phyloP scores from a whole-genome alignment of 2,797 vertebrate species.

The Numenius phaeopus region DNA sequence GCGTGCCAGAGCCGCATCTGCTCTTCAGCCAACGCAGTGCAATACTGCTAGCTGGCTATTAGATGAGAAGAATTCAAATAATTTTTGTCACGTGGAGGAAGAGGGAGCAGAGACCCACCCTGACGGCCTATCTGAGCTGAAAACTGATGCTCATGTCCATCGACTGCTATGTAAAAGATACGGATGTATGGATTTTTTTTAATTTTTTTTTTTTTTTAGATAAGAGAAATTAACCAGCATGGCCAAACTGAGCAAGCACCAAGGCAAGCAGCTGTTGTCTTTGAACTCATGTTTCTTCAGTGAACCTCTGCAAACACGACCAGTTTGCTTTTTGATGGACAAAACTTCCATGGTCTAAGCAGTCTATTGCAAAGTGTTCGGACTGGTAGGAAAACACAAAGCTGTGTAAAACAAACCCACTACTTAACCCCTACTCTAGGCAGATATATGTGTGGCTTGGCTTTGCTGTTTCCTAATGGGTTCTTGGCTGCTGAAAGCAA shows the following conservation, averaged over 20 bases:
- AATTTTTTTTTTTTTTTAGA: neutral
- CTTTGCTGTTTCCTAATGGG: fast-evolving
- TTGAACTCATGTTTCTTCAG: neutral
- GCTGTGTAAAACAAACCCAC: neutral
- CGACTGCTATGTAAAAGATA: neutral
- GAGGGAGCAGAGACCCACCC: neutral
- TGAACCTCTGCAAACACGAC: neutral
- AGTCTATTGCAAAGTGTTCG: neutral
- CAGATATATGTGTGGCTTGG: neutral
- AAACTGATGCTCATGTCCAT: neutral
- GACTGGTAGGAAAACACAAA: neutral
- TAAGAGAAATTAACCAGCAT: no score
- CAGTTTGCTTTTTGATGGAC: neutral
- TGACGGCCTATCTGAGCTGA: neutral
- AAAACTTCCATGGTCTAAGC: neutral
- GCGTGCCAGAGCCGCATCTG: slow-evolving; percentile 57
- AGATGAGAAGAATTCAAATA: neutral
- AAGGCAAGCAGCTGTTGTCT: neutral
- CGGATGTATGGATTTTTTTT: neutral
- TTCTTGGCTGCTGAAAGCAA: neutral
- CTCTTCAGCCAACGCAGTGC: neutral
- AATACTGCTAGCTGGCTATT: neutral
- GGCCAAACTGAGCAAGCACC: neutral
- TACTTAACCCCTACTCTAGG: neutral
- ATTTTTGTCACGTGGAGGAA: neutral